These are phyloP conservation scores for Lordiphosa fenestrarum DNA, from an alignment of 2,888 invertebrate species.

Conservation along the genomic window DNA sequence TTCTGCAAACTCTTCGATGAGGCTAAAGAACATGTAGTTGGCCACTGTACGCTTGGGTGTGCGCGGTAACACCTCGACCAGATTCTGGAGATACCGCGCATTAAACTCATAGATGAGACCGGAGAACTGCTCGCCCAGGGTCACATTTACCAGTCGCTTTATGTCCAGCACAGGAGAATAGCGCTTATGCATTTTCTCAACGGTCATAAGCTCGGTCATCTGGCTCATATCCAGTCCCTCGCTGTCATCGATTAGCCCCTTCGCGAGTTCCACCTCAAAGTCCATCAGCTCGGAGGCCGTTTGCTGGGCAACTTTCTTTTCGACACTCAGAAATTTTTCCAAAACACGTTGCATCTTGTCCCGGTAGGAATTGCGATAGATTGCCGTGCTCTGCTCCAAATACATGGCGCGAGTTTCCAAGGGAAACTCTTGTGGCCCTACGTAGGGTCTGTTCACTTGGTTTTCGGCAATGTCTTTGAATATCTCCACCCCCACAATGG, in stretches of 20 bases:
- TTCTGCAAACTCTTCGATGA: conserved; percentile 60
- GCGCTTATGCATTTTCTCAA: conserved; percentile 48
- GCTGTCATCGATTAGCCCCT: conserved; percentile 54
- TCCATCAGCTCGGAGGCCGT: conserved; percentile 65
- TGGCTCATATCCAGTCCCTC: conserved; percentile 43
- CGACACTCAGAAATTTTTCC: conserved; percentile 49
- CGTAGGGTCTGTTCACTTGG: conserved; percentile 52
- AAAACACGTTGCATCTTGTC: conserved; percentile 41
- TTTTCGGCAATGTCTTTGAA: conserved; percentile 49
- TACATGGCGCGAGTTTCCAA: conserved; percentile 60
- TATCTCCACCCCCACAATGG: conserved; percentile 59
- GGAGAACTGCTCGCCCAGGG: conserved; percentile 47
- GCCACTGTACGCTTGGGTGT: conserved; percentile 63
- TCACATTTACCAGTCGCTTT: conserved; percentile 53
- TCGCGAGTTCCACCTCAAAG: conserved; percentile 71
- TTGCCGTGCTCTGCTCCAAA: conserved; percentile 30
- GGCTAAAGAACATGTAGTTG: conserved; percentile 73
- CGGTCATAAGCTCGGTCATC: conserved; percentile 35
- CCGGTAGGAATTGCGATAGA: conserved; percentile 23
- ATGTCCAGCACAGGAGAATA: conserved; percentile 65
- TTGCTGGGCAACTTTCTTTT: conserved; percentile 29
- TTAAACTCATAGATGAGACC: conserved; percentile 61
- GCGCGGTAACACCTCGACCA: conserved; percentile 43
- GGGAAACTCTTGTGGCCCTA: conserved; percentile 52
- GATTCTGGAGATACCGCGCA: conserved; percentile 58